Evolutionary conservation across 1,140 invertebrate species (phyloP).

Genomic region (Meteorus sp.): DNA sequence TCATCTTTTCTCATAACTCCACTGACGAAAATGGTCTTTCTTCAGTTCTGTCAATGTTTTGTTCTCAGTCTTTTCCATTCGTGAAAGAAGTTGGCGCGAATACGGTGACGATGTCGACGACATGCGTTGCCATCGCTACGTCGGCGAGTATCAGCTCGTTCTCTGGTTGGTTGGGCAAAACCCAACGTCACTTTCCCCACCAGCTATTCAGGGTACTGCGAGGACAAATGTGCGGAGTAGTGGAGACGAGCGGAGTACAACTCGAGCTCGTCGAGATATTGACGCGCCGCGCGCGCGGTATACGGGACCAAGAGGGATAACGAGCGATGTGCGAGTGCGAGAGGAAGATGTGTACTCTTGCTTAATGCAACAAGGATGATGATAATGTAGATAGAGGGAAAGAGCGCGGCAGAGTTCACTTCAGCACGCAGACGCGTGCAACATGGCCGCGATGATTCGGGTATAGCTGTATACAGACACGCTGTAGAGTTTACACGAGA

Average conservation of each 20-base stretch:
- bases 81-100: conserved; percentile 26
- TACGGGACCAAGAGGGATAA: conserved; percentile 17
- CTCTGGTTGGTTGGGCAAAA: conserved; percentile 44
- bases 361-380: not conserved
- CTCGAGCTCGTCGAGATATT: conserved; percentile 28
- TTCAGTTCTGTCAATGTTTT: conserved; percentile 23
- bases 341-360: not conserved
- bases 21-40: conserved; percentile 21
- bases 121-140: conserved; percentile 51
- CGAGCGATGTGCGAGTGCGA: conserved; percentile 1
- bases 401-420: conserved; percentile 3
- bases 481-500: not conserved
- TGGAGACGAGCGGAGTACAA: not conserved
- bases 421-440: conserved; percentile 34
- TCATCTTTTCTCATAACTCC: conserved; percentile 14
- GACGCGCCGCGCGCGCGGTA: conserved; percentile 28
- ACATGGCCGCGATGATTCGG: conserved; percentile 32
- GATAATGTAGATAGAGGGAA: no score
- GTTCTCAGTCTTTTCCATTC: conserved; percentile 21
- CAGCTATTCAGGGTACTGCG: not conserved
- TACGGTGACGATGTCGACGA: conserved; percentile 20
- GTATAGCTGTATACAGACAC: conserved; percentile 15
- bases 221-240: not conserved
- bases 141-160: conserved; percentile 44
- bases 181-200: conserved; percentile 15